These are phyloP conservation scores for Arvicanthis niloticus DNA, from an alignment of 2,113 vertebrate species.

Conservation along the genomic window DNA sequence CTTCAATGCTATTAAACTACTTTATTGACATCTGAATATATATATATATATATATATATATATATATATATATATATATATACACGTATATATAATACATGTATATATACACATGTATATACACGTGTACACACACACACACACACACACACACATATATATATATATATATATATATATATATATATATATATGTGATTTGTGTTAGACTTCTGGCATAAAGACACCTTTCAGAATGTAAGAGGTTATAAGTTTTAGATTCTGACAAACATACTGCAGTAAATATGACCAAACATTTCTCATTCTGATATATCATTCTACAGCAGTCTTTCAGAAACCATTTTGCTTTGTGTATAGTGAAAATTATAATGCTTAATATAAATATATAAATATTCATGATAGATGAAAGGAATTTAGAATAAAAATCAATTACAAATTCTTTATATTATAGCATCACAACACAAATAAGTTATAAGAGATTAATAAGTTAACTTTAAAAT, in stretches of 20 bases:
- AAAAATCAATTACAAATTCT: constrained; percentile 14
- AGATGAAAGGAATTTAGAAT: not conserved
- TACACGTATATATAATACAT: not conserved
- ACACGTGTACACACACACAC: too few species aligned
- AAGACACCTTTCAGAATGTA: constrained; percentile 56
- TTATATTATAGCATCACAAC: not conserved
- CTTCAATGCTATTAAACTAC: not conserved
- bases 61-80: too few species aligned
- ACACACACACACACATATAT: too few species aligned
- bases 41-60: not conserved
- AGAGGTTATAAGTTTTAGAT: constrained; percentile 17
- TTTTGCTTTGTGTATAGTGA: constrained; percentile 1
- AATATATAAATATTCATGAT: not conserved
- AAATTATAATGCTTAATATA: not conserved
- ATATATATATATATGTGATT: not conserved
- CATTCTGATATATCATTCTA: constrained; percentile 14
- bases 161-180: too few species aligned
- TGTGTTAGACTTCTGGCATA: not conserved
- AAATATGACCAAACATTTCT: constrained; percentile 23
- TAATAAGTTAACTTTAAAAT: not conserved
- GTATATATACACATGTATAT: too few species aligned
- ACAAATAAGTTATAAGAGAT: not conserved
- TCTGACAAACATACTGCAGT: not conserved
- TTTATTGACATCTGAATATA: not conserved
- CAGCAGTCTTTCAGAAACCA: not conserved